Conservation (phyloP, 2,888 invertebrate genomes). For the Neoitamus cyanurus region DNA sequence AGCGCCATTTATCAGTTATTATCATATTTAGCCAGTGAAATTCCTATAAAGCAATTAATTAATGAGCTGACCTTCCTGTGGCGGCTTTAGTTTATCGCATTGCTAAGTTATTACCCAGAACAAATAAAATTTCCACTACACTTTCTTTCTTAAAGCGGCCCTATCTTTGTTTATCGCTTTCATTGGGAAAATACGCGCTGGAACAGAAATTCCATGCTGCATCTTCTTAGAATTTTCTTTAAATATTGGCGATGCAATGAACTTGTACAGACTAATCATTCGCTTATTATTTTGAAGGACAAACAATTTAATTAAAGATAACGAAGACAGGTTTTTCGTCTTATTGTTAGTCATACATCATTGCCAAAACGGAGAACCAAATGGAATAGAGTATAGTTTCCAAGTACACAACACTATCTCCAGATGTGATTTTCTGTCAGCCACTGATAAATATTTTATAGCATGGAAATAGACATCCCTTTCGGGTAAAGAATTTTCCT, state of each 20-base stretch:
- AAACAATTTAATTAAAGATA: too few species aligned
- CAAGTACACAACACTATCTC: background rate
- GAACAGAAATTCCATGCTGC: background rate
- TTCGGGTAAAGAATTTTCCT: background rate
- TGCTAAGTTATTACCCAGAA: background rate
- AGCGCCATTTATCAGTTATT: background rate
- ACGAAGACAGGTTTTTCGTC: too few species aligned
- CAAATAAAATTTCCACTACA: background rate
- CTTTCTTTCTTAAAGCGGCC: background rate
- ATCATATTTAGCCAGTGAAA: background rate
- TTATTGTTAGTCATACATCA: too few species aligned
- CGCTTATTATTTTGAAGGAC: background rate
- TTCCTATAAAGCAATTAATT: background rate
- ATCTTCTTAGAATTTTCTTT: background rate
- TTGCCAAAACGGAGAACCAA: too few species aligned
- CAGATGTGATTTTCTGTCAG: background rate
- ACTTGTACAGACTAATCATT: background rate
- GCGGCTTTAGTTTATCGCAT: background rate
- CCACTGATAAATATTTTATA: background rate
- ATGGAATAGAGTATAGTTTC: background rate
- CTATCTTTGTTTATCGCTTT: background rate
- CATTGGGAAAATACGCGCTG: background rate
- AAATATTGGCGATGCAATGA: background rate
- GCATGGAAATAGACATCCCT: background rate
- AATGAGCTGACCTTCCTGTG: background rate